phyloP scores from a whole-genome alignment of 2,888 invertebrate species.

The Sicus ferrugineus region DNA sequence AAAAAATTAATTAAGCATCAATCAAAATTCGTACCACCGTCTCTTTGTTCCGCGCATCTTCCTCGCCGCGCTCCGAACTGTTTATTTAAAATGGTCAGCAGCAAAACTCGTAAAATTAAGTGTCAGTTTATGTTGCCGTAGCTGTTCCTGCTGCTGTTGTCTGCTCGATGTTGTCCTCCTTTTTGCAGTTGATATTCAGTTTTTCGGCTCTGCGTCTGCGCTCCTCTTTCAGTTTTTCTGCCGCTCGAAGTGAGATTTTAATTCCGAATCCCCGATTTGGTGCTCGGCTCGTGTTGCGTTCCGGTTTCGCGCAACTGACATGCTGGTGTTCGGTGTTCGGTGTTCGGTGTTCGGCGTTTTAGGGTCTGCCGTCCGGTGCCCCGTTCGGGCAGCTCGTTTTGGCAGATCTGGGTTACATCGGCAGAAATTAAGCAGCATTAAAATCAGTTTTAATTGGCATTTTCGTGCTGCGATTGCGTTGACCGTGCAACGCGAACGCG shows the following conservation, averaged over 20 bases:
- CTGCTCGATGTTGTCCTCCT: neutral
- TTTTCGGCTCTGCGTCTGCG: neutral
- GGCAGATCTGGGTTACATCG: constrained; percentile 33
- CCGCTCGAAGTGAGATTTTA: constrained; percentile 46
- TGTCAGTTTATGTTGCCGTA: neutral
- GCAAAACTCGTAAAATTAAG: neutral
- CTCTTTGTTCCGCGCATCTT: neutral
- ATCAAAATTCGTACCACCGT: neutral
- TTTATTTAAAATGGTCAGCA: neutral
- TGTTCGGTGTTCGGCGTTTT: constrained; percentile 22
- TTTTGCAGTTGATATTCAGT: neutral
- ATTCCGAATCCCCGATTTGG: constrained; percentile 53
- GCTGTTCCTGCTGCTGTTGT: neutral
- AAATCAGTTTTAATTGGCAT: constrained; percentile 63
- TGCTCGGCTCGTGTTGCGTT: constrained; percentile 47
- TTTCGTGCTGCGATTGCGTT: constrained; percentile 43
- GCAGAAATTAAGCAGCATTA: constrained; percentile 60
- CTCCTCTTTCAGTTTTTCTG: neutral
- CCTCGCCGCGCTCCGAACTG: neutral
- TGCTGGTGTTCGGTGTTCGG: neutral
- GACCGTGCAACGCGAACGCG: neutral
- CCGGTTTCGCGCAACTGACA: neutral
- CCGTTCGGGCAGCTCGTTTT: constrained; percentile 9
- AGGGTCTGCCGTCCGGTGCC: neutral
- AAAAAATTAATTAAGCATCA: constrained; percentile 15